Evolutionary conservation across 2,888 invertebrate species (phyloP).

Genomic region (Prosopocoilus inquinatus): DNA sequence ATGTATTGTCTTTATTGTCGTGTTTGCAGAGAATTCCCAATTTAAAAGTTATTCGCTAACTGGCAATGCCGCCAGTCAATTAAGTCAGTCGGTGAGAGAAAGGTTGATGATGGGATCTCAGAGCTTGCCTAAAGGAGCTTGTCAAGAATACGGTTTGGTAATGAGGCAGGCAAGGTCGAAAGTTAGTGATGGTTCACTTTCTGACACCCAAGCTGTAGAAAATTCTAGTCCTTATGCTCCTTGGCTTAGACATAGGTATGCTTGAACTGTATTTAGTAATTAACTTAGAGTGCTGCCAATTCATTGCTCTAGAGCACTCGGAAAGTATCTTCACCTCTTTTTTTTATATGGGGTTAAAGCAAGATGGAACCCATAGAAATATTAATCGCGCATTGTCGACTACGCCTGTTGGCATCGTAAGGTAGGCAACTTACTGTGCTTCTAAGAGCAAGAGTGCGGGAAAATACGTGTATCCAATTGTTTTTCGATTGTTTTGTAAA

Average conservation of each 20-base stretch:
- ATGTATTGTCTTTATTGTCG: not conserved
- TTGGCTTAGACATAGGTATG: slow-evolving; percentile 81
- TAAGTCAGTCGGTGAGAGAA: slow-evolving; percentile 84
- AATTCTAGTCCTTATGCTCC: slow-evolving; percentile 81
- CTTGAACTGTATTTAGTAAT: not conserved
- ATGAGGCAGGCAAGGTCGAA: slow-evolving; percentile 48
- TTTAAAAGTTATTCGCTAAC: slow-evolving; percentile 84
- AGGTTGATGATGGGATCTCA: slow-evolving; percentile 82
- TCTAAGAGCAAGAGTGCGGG: too few species aligned
- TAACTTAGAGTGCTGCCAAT: too few species aligned
- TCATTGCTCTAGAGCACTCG: too few species aligned
- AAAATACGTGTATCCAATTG: too few species aligned
- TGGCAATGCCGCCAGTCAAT: slow-evolving; percentile 80
- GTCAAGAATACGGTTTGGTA: slow-evolving; percentile 49
- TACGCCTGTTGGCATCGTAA: too few species aligned
- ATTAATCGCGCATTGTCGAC: too few species aligned
- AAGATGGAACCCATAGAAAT: too few species aligned
- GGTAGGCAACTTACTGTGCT: too few species aligned
- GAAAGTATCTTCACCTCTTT: too few species aligned
- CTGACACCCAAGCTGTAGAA: slow-evolving; percentile 82
- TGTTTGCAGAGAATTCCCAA: slow-evolving; percentile 61
- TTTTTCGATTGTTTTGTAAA: too few species aligned
- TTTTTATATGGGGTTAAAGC: too few species aligned
- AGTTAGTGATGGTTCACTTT: slow-evolving; percentile 75
- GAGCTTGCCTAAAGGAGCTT: slow-evolving; percentile 70